Evolutionary conservation across 2,888 invertebrate genomes (phyloP).

Genomic region (Melieria crassipennis): DNA sequence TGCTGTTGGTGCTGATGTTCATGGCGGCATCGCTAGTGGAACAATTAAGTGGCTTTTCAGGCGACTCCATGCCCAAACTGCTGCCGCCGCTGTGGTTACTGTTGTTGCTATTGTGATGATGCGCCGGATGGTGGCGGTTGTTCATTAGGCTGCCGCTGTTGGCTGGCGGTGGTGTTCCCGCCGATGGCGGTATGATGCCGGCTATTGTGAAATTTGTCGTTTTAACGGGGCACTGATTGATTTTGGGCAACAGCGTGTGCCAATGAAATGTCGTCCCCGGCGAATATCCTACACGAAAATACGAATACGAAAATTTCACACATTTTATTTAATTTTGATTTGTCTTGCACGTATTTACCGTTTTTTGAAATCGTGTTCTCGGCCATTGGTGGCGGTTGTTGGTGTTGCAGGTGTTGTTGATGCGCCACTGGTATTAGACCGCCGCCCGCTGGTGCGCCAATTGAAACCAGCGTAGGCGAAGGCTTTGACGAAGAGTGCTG

Average conservation of each 20-base stretch:
- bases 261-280: conserved; percentile 65
- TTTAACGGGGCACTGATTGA: conserved; percentile 59
- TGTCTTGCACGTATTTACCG: conserved; percentile 54
- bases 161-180: conserved; percentile 43
- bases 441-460: not conserved
- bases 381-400: conserved; percentile 63
- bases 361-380: conserved; percentile 68
- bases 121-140: conserved; percentile 21
- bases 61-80: conserved; percentile 51
- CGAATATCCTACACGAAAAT: conserved; percentile 57
- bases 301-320: not conserved
- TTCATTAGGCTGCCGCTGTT: conserved; percentile 2
- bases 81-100: conserved; percentile 48
- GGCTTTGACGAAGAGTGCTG: conserved; percentile 25
- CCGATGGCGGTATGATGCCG: conserved; percentile 52
- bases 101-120: conserved; percentile 35
- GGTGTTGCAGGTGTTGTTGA: conserved; percentile 65
- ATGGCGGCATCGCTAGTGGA: conserved; percentile 42
- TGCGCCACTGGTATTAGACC: conserved; percentile 31
- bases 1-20: conserved; percentile 47
- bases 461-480: not conserved
- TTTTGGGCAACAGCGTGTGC: conserved; percentile 64
- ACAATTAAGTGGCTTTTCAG: conserved; percentile 57
- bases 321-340: not conserved
- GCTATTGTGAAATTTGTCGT: conserved; percentile 52